Evolutionary conservation across 2,888 invertebrate species (phyloP), one percentile per base, ranked within the genome.

Genomic region (Argynnis bischoffii): DNA sequence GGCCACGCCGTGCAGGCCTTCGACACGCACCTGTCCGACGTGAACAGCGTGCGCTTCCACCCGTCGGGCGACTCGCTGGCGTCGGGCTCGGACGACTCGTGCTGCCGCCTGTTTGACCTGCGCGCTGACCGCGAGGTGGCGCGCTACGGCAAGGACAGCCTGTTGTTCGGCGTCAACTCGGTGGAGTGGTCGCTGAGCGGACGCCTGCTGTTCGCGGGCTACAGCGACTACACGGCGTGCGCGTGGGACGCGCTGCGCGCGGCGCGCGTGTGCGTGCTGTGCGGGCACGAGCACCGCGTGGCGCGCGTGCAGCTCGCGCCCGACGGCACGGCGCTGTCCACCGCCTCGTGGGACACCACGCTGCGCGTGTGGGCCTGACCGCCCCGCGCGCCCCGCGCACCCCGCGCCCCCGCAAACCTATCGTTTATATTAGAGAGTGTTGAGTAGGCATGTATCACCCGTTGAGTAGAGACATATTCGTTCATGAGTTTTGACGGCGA

Each of bases 41-140:
- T 99, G 73, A 99, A 98, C 91, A 97, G 97, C 83, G 99, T 99
- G 63, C 96, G 98, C 88, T 99, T 98, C 94, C 99, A 99, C 94
- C 99, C 99, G 5, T 98, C 98, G 83, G 99, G 99, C 55, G 99
- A 99, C 94, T 98, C 99, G 65, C 97, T 99, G 71, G 99, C 98
- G 59, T 98, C 99, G 31, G 99, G 99, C 81, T 85, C 80, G 71
- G 99, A 99, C 90, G 99, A 99, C 94, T 97, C 89, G 73, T 86
- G 95, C 94, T 99, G 99, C 89, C 98, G 99, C 13, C 93, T 99
- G 71, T 99, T 99, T 93, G 99, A 99, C 91, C 94, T 99, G 84
- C 94, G 99, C 76, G 99, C 99, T 26, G 99, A 99, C 90, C 96
- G 99, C 81, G 99, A 99, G 94, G 85, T 99, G 65, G 98, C 98